Evolutionary conservation across 2,113 vertebrate species (phyloP), one percentile per base, ranked within the genome.

Genomic region (Labrus mixtus): DNA sequence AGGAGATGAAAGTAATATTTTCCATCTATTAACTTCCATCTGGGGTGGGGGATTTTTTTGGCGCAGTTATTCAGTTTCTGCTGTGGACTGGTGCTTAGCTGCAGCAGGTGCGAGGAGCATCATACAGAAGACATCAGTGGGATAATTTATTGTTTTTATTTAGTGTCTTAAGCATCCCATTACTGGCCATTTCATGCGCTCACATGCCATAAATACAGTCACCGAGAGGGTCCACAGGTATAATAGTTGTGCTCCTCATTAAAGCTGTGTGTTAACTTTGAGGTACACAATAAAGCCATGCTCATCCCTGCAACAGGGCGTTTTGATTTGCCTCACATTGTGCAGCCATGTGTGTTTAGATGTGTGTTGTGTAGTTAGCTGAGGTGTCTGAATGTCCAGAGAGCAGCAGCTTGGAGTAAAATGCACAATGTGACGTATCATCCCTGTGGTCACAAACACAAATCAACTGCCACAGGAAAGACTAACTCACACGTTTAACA

Each of bases 81-180:
- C 43, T 57, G 43, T 1, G 25, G 65, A 68, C 20, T n/a, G 60
- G 37, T 22, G 54, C 54, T 74, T 36, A n/a, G n/a, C 46, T 72
- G 69, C 19, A 43, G 70, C 76, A 71, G 74, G 59, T 78, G 79
- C 50, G 10, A 33, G 69, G 15, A 45, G 25, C 60, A 7, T 53
- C 15, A 12, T 67, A 61, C 48, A 48, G 74, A 65, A 79, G 29
- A 60, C 59, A 66, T 70, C 62, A 65, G 45, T 55, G 46, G 50
- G 61, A 50, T 80, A 61, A 88, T 90, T 88, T 76, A 86, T 83
- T 50, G 74, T 63, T 85, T 82, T 87, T 70, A 86, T 89, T 87
- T 69, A 54, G 54, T 43, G 65, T 61, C 56, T 79, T 78, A 74
- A 87, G 57, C 60, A 69, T 76, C 57, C 62, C 67, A 70, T 88